phyloP scores from a whole-genome alignment of 1,140 invertebrate genomes.

The Saccostrea echinata region DNA sequence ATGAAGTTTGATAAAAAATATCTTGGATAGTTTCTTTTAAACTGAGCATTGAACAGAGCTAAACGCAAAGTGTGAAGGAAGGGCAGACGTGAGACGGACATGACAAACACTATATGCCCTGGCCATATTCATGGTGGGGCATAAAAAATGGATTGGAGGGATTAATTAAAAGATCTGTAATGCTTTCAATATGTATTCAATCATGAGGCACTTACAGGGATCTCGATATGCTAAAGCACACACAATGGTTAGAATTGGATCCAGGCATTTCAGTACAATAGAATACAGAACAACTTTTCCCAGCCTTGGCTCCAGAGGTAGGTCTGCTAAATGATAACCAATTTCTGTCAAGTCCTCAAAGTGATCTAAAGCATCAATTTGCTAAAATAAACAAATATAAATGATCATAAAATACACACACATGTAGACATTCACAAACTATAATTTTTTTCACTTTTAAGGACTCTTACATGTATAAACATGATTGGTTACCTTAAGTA shows the following conservation, averaged over 20 bases:
- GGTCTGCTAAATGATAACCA: conserved; percentile 91
- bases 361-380: conserved; percentile 90
- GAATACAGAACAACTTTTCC: conserved; percentile 96
- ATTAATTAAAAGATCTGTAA: too few species aligned
- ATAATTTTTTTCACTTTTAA: not conserved
- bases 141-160: too few species aligned
- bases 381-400: conserved; percentile 81
- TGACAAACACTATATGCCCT: too few species aligned
- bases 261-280: conserved; percentile 94
- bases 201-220: conserved; percentile 80
- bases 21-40: too few species aligned
- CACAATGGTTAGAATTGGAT: conserved; percentile 96
- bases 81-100: too few species aligned
- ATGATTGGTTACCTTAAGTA: conserved; percentile 83
- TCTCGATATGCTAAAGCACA: conserved; percentile 91
- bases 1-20: too few species aligned
- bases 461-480: not conserved
- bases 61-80: too few species aligned
- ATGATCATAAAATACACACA: not conserved
- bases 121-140: too few species aligned
- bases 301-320: conserved; percentile 94
- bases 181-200: too few species aligned
- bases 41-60: too few species aligned
- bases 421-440: not conserved
- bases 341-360: conserved; percentile 90